Evolutionary conservation across 2,888 invertebrate genomes (phyloP).

Genomic region (Rugalucina vietnamica): DNA sequence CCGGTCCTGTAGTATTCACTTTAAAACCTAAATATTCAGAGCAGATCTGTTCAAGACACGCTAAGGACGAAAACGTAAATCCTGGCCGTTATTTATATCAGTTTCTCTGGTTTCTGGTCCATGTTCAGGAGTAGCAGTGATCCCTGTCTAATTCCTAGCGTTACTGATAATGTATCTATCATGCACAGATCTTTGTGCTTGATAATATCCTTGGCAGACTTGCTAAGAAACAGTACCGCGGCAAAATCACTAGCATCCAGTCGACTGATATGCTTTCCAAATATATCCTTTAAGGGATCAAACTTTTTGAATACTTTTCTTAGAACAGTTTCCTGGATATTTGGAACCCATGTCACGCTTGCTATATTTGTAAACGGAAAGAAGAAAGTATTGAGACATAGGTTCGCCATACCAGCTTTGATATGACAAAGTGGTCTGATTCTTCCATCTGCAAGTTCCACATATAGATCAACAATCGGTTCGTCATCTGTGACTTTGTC

Average conservation of each 20-base stretch:
- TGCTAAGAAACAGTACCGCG: background rate
- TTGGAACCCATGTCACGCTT: background rate
- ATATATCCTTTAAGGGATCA: background rate
- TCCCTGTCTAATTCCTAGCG: background rate
- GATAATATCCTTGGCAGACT: background rate
- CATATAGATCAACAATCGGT: background rate
- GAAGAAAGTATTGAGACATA: background rate
- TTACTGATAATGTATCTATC: background rate
- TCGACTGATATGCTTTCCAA: background rate
- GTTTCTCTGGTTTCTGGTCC: background rate
- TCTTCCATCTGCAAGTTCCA: background rate
- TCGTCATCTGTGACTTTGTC: background rate
- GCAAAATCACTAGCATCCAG: background rate
- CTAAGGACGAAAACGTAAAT: too few relatives aligned
- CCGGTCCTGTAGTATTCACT: too few relatives aligned
- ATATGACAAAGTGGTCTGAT: background rate
- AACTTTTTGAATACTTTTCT: background rate
- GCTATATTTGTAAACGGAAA: slow-evolving; percentile 1
- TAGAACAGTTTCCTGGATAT: background rate
- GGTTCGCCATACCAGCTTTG: background rate
- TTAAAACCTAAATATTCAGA: too few relatives aligned
- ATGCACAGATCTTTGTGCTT: background rate
- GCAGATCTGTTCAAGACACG: too few relatives aligned
- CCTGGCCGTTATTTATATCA: background rate
- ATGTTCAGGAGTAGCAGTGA: background rate